Percentiles rank a stretch among this genome's conserved stretches.
Evolutionary conservation across 2,113 vertebrate genomes (phyloP).

Genomic region (Zootoca vivipara): DNA sequence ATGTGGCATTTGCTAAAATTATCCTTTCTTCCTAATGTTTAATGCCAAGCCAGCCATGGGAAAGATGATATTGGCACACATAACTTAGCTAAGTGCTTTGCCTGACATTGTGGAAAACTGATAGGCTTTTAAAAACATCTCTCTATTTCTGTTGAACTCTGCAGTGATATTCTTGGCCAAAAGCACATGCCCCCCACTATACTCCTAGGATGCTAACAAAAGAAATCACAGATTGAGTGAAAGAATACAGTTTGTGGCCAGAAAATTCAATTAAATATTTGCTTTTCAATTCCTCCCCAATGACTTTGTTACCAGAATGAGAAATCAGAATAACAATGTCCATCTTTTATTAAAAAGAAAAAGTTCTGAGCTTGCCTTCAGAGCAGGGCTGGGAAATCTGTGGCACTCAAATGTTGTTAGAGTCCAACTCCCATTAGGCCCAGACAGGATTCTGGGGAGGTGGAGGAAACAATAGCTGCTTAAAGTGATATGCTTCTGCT

Average conservation of each 20-base stretch:
- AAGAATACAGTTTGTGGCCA: not conserved
- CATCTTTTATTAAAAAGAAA: not conserved
- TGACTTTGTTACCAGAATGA: not conserved
- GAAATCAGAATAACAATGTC: not conserved
- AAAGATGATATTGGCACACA: not conserved
- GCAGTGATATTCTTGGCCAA: slow-evolving; percentile 47
- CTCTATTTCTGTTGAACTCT: slow-evolving; percentile 59
- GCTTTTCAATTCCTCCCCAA: not conserved
- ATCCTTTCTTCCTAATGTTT: slow-evolving; percentile 24
- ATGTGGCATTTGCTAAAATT: slow-evolving; percentile 28
- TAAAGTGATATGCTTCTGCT: too few species aligned
- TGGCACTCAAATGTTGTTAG: too few species aligned
- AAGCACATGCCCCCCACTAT: slow-evolving; percentile 28
- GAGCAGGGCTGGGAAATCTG: too few species aligned
- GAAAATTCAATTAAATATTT: not conserved
- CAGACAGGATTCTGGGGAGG: too few species aligned
- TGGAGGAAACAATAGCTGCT: too few species aligned
- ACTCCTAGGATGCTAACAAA: slow-evolving; percentile 40
- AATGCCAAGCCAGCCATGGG: slow-evolving; percentile 1
- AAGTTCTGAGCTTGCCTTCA: not conserved
- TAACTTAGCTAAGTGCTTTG: slow-evolving; percentile 32
- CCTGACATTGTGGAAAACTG: slow-evolving; percentile 52
- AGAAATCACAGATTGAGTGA: slow-evolving; percentile 5
- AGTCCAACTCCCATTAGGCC: too few species aligned
- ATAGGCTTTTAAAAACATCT: slow-evolving; percentile 31